Conservation (phyloP, 1,140 invertebrate species). For the Habropoda laboriosa region DNA sequence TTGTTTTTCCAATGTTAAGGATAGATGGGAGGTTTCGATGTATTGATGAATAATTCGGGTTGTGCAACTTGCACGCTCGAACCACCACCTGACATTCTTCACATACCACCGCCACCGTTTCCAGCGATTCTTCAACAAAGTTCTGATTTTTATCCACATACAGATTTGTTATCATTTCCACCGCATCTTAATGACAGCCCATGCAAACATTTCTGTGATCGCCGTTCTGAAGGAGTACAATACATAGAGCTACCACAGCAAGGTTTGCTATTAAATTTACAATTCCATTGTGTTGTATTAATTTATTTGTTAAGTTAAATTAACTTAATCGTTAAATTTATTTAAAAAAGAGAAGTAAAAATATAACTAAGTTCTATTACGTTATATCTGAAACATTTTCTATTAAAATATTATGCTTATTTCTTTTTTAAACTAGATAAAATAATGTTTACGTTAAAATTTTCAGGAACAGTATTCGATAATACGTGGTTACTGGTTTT, state of each 20-base stretch:
- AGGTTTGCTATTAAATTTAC: constrained; percentile 78
- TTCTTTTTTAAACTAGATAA: neutral
- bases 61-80: constrained; percentile 84
- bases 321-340: neutral
- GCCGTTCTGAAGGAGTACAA: constrained; percentile 85
- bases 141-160: constrained; percentile 71
- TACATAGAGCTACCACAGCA: constrained; percentile 88
- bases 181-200: constrained; percentile 76
- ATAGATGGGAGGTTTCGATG: constrained; percentile 66
- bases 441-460: constrained; percentile 15
- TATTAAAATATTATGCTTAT: neutral
- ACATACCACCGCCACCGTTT: constrained; percentile 90
- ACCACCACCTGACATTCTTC: constrained; percentile 89
- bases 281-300: neutral
- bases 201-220: constrained; percentile 80
- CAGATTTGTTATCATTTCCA: constrained; percentile 66
- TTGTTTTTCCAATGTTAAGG: constrained; percentile 18
- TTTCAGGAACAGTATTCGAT: constrained; percentile 83
- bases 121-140: constrained; percentile 86
- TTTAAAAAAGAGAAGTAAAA: neutral
- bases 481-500: constrained; percentile 92
- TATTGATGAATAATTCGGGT: constrained; percentile 71
- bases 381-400: too few species aligned
- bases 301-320: neutral
- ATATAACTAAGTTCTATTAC: neutral